A percentile compares a stretch with the other conserved stretches of the same genome.
phyloP scores from a whole-genome alignment of 2,888 invertebrate species.

The Mesorhabditis spiculigera region DNA sequence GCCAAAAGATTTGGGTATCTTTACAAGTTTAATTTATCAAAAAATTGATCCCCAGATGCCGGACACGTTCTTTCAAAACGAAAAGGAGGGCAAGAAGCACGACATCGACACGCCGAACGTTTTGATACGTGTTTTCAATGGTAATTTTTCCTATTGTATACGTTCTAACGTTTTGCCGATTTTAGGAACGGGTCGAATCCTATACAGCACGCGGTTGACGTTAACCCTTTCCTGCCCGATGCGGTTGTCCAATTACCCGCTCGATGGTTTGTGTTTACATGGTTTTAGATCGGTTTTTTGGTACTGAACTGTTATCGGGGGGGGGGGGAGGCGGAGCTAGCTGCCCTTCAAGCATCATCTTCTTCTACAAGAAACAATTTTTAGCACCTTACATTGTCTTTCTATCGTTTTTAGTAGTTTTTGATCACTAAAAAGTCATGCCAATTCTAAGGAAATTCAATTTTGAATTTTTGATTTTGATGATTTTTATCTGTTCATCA shows the following conservation, averaged over 20 bases:
- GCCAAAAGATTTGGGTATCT: slow-evolving; percentile 35
- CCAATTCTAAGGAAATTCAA: no score
- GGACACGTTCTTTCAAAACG: slow-evolving; percentile 67
- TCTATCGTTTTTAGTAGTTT: no score
- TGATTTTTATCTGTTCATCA: no score
- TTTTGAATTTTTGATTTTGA: no score
- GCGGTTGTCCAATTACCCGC: slow-evolving; percentile 75
- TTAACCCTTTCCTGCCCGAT: slow-evolving; percentile 91
- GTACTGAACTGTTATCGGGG: no score
- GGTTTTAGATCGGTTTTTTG: no score
- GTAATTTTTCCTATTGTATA: neutral
- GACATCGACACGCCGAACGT: slow-evolving; percentile 68
- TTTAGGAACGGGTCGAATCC: slow-evolving; percentile 76
- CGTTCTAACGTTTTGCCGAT: neutral
- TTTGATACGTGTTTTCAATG: slow-evolving; percentile 82
- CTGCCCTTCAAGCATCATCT: no score
- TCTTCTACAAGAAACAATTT: no score
- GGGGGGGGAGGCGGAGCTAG: no score
- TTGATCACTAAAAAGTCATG: no score
- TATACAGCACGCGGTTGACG: slow-evolving; percentile 93
- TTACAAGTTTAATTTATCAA: neutral
- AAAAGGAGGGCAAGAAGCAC: slow-evolving; percentile 82
- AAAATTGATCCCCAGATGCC: slow-evolving; percentile 24
- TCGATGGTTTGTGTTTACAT: neutral
- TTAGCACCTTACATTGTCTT: no score